Evolutionary conservation across 2,888 invertebrate genomes (phyloP).

Genomic region (Patella caerulea): DNA sequence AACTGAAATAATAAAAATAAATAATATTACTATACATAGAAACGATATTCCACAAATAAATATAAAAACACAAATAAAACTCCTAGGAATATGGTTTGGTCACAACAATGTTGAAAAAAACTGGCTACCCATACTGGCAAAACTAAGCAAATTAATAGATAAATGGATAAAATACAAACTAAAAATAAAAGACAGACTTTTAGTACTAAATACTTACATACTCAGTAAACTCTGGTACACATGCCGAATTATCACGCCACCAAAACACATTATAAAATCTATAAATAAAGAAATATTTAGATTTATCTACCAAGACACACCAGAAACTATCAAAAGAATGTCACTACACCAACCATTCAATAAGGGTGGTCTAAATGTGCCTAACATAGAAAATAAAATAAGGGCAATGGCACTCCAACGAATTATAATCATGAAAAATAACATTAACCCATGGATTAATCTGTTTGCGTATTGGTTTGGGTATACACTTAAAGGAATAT

Average conservation of each 20-base stretch:
- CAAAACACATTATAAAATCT: not conserved
- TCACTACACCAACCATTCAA: not conserved
- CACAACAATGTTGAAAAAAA: not conserved
- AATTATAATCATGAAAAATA: too few relatives aligned
- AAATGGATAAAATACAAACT: not conserved
- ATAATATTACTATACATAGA: not conserved
- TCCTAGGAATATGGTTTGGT: not conserved
- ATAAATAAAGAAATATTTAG: not conserved
- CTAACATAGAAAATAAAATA: not conserved
- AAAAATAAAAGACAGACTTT: not conserved
- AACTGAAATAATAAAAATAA: not conserved
- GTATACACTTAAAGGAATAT: not conserved
- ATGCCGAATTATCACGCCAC: not conserved
- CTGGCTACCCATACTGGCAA: not conserved
- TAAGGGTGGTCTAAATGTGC: not conserved
- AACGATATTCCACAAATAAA: too few relatives aligned
- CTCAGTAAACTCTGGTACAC: not conserved
- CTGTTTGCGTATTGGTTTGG: not conserved
- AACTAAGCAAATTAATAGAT: not conserved
- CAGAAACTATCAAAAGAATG: not conserved
- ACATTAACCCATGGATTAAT: not conserved
- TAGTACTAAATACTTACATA: not conserved
- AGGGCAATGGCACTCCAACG: too few relatives aligned
- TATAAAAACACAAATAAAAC: not conserved
- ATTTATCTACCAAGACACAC: not conserved